Evolutionary conservation across 2,113 vertebrate genomes (phyloP).

Genomic region (Eidolon helvum): DNA sequence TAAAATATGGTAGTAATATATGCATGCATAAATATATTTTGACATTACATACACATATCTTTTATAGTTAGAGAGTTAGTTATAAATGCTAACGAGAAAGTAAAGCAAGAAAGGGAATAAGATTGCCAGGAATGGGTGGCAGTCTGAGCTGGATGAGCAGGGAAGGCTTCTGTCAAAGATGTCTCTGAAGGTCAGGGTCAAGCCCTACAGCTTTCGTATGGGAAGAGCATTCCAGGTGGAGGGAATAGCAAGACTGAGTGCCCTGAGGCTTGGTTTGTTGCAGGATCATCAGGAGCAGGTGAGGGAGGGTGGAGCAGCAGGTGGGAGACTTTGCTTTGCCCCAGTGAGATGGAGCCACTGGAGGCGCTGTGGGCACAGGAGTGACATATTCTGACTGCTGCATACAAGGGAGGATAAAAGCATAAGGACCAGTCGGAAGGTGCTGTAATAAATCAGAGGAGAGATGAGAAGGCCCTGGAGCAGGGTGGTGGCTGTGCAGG

Average conservation of each 20-base stretch:
- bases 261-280: background rate
- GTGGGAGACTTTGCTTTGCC: background rate
- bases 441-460: background rate
- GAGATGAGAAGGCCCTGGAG: background rate
- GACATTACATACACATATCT: background rate
- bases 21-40: background rate
- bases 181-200: background rate
- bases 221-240: background rate
- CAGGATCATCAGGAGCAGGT: background rate
- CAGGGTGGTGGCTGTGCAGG: background rate
- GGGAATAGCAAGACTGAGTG: background rate
- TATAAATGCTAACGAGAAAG: background rate
- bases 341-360: background rate
- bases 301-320: background rate
- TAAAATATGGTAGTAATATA: background rate
- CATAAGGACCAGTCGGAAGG: background rate
- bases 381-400: background rate
- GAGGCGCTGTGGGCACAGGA: background rate
- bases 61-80: background rate
- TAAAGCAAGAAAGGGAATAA: background rate
- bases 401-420: background rate
- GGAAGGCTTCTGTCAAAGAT: background rate
- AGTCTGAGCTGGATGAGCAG: background rate
- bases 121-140: fast-evolving
- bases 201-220: background rate